phyloP scores from a whole-genome alignment of 2,113 vertebrate species.

The Protomyctophum bolini region DNA sequence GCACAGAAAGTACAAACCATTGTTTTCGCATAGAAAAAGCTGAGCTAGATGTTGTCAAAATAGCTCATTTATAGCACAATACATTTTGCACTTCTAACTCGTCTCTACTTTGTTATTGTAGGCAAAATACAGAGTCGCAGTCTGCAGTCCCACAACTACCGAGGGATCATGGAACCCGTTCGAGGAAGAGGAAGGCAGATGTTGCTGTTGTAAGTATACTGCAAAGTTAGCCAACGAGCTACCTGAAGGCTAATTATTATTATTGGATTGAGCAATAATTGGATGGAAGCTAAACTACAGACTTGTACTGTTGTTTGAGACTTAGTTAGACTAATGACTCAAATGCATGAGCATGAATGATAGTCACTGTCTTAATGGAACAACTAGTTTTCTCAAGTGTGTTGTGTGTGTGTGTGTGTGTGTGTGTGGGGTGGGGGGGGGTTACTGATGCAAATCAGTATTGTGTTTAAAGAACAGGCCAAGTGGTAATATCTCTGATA shows the following conservation, averaged over 20 bases:
- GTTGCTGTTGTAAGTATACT: conserved; percentile 88
- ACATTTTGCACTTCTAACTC: background rate
- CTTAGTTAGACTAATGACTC: too few relatives aligned
- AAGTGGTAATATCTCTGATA: too few relatives aligned
- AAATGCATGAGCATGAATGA: too few relatives aligned
- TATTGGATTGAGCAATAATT: too few relatives aligned
- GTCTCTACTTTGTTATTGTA: conserved; percentile 18
- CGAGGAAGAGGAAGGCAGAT: conserved; percentile 95
- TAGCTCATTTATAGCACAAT: background rate
- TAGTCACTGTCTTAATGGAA: too few relatives aligned
- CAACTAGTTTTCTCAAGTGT: too few relatives aligned
- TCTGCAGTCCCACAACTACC: conserved; percentile 60
- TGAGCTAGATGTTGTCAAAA: background rate
- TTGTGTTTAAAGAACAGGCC: too few relatives aligned
- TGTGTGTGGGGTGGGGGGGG: too few relatives aligned
- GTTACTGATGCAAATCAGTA: too few relatives aligned
- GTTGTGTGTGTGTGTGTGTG: too few relatives aligned
- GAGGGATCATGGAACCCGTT: conserved; percentile 63
- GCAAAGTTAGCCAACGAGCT: conserved; percentile 5
- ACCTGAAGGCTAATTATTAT: background rate
- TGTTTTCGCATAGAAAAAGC: background rate
- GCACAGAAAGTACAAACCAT: conserved; percentile 13
- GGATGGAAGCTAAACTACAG: too few relatives aligned
- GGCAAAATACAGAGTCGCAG: conserved; percentile 71
- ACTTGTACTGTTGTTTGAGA: too few relatives aligned